Evolutionary conservation across 2,888 invertebrate species (phyloP), one percentile per base, ranked within the genome.

Genomic region (Chrysotoxum bicinctum): DNA sequence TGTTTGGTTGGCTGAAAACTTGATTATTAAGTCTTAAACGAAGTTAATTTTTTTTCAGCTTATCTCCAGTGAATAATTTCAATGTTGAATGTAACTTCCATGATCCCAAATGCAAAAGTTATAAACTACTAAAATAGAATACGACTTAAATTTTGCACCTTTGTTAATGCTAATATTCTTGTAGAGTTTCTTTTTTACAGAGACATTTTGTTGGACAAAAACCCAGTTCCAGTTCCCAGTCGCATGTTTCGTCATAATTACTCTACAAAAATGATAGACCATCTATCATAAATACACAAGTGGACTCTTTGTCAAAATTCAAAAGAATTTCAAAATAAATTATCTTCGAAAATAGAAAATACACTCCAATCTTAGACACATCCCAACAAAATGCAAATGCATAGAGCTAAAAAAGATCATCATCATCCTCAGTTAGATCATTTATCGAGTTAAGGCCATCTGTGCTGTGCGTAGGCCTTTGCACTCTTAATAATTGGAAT

Each of bases 401-500:
- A 56, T 43, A 9, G 23, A 48, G 37, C 16, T 73, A 30, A 78
- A 74, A 68, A 45, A 30, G 19, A 32, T 56, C 12, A 62, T 62
- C 26, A 43, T 70, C 12, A 62, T 62, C 26, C 26, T 70, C 69
- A 74, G n/a, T 32, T 35, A 70, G 69, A 84, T 68, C 80, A 75
- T 80, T 45, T 72, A 75, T 80, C 66, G 72, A 35, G 32, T 26
- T 32, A 62, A 37, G 66, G 30, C 48, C 48, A 74, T 48, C 79
- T 74, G 54, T 69, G 48, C 16, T 32, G 23, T 50, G 43, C 66
- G 72, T 75, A 76, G 80, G 75, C 70, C 80, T 75, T 75, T 80
- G 80, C 80, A 70, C 84, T 72, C 50, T 66, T 50, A 79, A 75
- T 79, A 70, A 79, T 68, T 62, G 45, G 72, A 78, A 40, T 73